phyloP scores from a whole-genome alignment of 2,113 vertebrate genomes.

The Myodes glareolus region DNA sequence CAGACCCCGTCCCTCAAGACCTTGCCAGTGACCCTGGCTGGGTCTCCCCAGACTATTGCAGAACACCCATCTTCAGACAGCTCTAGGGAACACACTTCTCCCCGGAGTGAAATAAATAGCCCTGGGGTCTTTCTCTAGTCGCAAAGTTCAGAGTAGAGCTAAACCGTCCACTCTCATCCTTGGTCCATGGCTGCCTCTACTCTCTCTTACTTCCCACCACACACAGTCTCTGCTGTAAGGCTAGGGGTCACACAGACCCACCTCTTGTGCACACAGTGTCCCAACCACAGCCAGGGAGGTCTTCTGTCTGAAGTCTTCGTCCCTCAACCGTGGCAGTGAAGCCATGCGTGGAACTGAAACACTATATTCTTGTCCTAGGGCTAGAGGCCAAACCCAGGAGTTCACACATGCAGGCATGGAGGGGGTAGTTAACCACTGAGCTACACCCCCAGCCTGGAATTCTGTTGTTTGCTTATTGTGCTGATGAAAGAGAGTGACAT shows the following conservation, averaged over 20 bases:
- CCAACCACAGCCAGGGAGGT: fast-evolving
- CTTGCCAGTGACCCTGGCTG: neutral
- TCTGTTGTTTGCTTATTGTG: neutral
- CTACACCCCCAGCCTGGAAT: neutral
- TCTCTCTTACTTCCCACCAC: too few relatives aligned
- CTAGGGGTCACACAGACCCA: neutral
- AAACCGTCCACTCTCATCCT: neutral
- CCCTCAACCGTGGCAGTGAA: neutral
- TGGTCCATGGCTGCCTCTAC: neutral
- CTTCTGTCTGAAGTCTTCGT: neutral
- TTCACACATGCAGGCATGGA: neutral
- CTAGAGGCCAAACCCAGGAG: neutral
- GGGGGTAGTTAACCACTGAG: neutral
- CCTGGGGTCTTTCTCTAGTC: neutral
- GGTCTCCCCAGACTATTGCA: fast-evolving
- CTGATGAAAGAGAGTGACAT: neutral
- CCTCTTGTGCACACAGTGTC: neutral
- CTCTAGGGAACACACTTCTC: neutral
- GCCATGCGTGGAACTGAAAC: too few relatives aligned
- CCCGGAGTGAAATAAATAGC: neutral
- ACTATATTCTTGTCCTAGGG: neutral
- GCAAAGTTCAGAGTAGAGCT: neutral
- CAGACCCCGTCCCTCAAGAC: neutral
- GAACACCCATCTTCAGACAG: neutral
- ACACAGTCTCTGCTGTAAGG: neutral